Conservation (phyloP, 1,140 invertebrate species). For the Lordiphosa clarofinis region DNA sequence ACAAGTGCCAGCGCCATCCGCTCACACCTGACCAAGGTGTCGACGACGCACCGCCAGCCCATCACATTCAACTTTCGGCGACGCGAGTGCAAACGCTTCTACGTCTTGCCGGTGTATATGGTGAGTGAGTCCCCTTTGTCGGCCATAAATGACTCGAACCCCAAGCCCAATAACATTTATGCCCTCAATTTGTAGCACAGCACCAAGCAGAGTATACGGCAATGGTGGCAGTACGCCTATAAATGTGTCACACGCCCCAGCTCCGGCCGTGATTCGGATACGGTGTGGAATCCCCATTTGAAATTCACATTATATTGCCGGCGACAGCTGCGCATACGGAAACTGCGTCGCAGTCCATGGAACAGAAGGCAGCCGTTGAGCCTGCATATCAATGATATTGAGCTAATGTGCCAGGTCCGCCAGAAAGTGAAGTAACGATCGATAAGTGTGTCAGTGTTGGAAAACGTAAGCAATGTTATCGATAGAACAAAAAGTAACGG, state of each 20-base stretch:
- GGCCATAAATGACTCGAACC: constrained; percentile 18
- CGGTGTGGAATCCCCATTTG: constrained; percentile 57
- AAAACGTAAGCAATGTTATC: background rate
- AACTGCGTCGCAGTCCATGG: constrained; percentile 47
- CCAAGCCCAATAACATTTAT: constrained; percentile 1
- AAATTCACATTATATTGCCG: constrained; percentile 61
- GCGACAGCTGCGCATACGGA: constrained; percentile 60
- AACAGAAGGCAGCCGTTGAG: constrained; percentile 44
- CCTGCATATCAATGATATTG: constrained; percentile 56
- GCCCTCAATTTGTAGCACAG: constrained; percentile 52
- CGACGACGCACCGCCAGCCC: constrained; percentile 57
- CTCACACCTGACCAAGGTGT: constrained; percentile 68
- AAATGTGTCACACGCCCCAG: constrained; percentile 58
- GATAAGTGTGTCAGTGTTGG: constrained; percentile 1
- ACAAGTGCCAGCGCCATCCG: constrained; percentile 65
- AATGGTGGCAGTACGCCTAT: constrained; percentile 69
- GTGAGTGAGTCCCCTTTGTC: constrained; percentile 37
- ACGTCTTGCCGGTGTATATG: constrained; percentile 67
- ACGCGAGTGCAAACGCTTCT: constrained; percentile 63
- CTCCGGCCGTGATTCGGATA: constrained; percentile 9
- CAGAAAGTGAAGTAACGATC: constrained; percentile 22
- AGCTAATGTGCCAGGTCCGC: constrained; percentile 58
- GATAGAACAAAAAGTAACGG: too few species aligned
- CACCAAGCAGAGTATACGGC: constrained; percentile 57
- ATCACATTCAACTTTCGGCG: constrained; percentile 65